Evolutionary conservation across 92 coral and sea anemone genomes (phyloP).

Genomic region (Hydrozoanthus gracilis): DNA sequence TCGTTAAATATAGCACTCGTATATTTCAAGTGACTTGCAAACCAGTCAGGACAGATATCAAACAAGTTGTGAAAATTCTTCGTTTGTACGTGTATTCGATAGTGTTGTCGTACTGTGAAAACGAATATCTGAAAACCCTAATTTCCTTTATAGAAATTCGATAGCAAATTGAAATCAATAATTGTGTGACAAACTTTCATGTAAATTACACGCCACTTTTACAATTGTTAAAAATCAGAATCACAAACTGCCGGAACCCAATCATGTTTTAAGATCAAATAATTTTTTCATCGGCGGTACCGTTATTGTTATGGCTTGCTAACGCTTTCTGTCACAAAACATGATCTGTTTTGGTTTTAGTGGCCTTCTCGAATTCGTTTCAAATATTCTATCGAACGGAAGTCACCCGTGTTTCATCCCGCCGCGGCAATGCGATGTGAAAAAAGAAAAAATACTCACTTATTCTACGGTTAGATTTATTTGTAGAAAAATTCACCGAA

Average conservation of each 20-base stretch:
- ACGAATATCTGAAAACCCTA: background rate
- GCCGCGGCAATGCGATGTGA: constrained; percentile 2
- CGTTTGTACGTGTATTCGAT: too few relatives aligned
- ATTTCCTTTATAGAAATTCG: constrained; percentile 37
- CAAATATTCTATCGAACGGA: constrained; percentile 39
- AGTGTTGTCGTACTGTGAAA: constrained; percentile 17
- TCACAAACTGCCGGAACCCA: constrained; percentile 35
- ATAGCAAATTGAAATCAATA: constrained; percentile 30
- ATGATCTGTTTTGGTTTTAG: constrained; percentile 41
- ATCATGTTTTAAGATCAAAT: constrained; percentile 32
- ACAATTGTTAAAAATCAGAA: constrained; percentile 19
- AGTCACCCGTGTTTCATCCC: constrained; percentile 26
- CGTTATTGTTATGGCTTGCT: constrained; percentile 21
- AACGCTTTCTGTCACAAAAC: constrained; percentile 49
- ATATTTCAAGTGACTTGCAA: background rate
- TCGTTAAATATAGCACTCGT: constrained; percentile 4
- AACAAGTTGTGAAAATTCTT: too few relatives aligned
- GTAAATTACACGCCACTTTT: constrained; percentile 32
- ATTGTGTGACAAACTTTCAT: constrained; percentile 24
- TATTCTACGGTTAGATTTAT: background rate
- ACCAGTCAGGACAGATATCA: background rate
- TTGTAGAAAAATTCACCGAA: background rate
- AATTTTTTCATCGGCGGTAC: constrained; percentile 16
- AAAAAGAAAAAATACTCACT: background rate
- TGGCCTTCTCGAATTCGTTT: constrained; percentile 41